Percentiles rank a stretch among this genome's conserved stretches.
These are phyloP conservation scores for crab-eating macaque (Macaca fascicularis) DNA, from an alignment of 2,113 vertebrate species.

Conservation along the genomic window T2T-MFA8v1.1 NC_088389.1:51676501-51677000, in stretches of 20 bases:
- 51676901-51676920: background rate
- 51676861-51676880: constrained; percentile 29
- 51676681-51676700: background rate
- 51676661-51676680: background rate
- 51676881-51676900: background rate
- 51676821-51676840: background rate
- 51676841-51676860: background rate
- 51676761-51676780: background rate
- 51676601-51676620: constrained; percentile 15
- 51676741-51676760: background rate
- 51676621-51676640: background rate
- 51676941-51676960: background rate
- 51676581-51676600: background rate
- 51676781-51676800: background rate
- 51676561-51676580: background rate
- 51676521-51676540: background rate
- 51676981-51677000: background rate
- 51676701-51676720: background rate
- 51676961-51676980: constrained; percentile 9
- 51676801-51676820: background rate
- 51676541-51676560: constrained; percentile 15
- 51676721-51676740: background rate
- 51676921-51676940: constrained; percentile 46
- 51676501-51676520: background rate
- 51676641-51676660: background rate